Base-by-base conservation (phyloP, 2,797 vertebrate species). In the Agapornis canus region DNA sequence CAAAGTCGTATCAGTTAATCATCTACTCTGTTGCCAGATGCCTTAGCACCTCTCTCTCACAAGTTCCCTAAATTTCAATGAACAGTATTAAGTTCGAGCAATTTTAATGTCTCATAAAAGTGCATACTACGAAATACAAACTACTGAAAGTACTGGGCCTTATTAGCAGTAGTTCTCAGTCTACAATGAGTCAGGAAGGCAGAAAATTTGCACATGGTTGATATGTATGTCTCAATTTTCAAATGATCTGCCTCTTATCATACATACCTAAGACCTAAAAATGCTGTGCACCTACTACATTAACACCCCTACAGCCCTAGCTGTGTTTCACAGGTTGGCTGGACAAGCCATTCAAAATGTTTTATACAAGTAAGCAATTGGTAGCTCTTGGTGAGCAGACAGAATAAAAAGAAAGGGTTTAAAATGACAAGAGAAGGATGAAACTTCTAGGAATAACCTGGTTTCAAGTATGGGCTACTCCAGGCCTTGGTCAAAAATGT, bases 271-370 rank as follows among this genome's bases (percentile, higher is more conserved):
- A 59, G 6, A 88, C 31, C 23, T 32, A 29, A 77, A 88, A 88
- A 37, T 27, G 9, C 32, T 61, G 9, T 65, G 23, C 9, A 35
- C 40, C 15, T 60, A 48, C 16, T 43, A 29, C 5, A 54, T 5
- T n/a, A 83, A 42, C 32, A n/a, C 2, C 2, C 10, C 5, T 22
- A 3, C 2, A 3, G 10, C 18, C 4, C 27, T 6, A 37, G 15
- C 32, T n/a, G 23, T 42, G 51, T 43, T 32, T 25, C 43, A 29
- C 42, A 59, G 20, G 15, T 9, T 83, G 22, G 14, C 45, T 48
- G 42, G 73, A 75, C 18, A 60, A 90, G 45, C 27, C 20, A 37
- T 22, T 48, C 32, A 29, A 39, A 88, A 88, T 32, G n/a, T 40
- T 82, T 88, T 48, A 7, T 14, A 0, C 26, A 56, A 80, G 15